A percentile compares a stretch with the other conserved stretches of the same genome.
Conservation (phyloP, 2,888 invertebrate genomes). For the Gastracanthus pulcherrimus region DNA sequence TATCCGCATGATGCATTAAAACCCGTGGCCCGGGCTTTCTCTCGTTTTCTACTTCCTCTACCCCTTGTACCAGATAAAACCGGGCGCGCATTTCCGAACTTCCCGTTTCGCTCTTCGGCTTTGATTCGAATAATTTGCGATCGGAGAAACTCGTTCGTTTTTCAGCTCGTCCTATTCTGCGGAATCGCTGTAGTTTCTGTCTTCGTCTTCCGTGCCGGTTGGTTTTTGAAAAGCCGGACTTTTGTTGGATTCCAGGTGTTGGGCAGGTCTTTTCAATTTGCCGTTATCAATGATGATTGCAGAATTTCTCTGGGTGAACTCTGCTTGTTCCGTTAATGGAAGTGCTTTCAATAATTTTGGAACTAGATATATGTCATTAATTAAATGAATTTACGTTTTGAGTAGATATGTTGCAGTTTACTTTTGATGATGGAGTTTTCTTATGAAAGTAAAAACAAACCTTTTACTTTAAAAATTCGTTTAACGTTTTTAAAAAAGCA, state of each 20-base stretch:
- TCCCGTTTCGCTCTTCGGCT: not conserved
- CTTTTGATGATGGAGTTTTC: too few species aligned
- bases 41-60: not conserved
- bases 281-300: not conserved
- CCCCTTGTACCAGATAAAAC: too few species aligned
- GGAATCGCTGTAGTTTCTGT: not conserved
- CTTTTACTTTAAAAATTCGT: too few species aligned
- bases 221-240: not conserved
- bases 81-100: conserved; percentile 7
- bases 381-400: too few species aligned
- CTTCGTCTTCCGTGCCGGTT: not conserved
- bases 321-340: not conserved
- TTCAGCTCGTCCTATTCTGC: not conserved
- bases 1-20: conserved; percentile 6
- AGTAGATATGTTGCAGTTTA: too few species aligned
- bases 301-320: not conserved
- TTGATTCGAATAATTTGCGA: conserved; percentile 42
- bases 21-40: not conserved
- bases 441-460: too few species aligned
- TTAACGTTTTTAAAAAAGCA: too few species aligned
- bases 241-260: not conserved
- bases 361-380: too few species aligned
- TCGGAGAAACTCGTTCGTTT: conserved; percentile 5
- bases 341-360: not conserved
- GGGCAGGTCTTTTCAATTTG: not conserved